Percentiles rank a stretch among this genome's conserved stretches.
phyloP scores from a whole-genome alignment of 1,140 invertebrate genomes.

The Pemphigus obesinymphae region DNA sequence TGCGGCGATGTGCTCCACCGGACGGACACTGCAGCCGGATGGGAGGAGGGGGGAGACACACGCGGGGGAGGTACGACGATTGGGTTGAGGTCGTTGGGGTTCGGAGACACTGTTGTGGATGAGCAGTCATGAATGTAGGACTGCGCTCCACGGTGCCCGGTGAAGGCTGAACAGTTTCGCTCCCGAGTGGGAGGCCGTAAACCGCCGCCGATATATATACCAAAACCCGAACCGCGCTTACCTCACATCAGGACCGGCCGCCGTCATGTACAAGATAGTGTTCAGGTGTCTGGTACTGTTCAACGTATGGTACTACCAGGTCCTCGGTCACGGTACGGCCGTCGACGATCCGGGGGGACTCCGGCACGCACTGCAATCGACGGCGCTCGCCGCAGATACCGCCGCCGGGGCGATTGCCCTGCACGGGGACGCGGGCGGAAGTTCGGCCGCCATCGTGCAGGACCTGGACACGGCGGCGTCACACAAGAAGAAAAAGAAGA shows the following conservation, averaged over 20 bases:
- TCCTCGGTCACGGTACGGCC: neutral
- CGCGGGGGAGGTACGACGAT: neutral
- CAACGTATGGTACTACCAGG: neutral
- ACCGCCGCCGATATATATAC: neutral
- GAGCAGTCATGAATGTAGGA: neutral
- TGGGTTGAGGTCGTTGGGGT: neutral
- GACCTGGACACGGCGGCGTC: neutral
- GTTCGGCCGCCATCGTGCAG: neutral
- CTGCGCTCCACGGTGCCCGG: neutral
- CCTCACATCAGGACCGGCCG: no score
- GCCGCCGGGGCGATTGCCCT: neutral
- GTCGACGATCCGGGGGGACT: neutral
- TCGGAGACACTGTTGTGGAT: neutral
- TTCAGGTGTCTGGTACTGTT: conserved; percentile 3
- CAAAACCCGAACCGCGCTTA: neutral
- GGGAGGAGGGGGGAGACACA: neutral
- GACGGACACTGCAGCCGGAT: neutral
- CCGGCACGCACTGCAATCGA: neutral
- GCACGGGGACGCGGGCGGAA: neutral
- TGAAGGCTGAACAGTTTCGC: neutral
- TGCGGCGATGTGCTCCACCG: no score
- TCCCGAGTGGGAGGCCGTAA: neutral
- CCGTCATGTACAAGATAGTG: neutral
- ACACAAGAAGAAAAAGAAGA: conserved; percentile 45
- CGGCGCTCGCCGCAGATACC: neutral